Evolutionary conservation across 2,888 invertebrate genomes (phyloP), one percentile per base, ranked within the genome.

Genomic region (Papilio demoleus): DNA sequence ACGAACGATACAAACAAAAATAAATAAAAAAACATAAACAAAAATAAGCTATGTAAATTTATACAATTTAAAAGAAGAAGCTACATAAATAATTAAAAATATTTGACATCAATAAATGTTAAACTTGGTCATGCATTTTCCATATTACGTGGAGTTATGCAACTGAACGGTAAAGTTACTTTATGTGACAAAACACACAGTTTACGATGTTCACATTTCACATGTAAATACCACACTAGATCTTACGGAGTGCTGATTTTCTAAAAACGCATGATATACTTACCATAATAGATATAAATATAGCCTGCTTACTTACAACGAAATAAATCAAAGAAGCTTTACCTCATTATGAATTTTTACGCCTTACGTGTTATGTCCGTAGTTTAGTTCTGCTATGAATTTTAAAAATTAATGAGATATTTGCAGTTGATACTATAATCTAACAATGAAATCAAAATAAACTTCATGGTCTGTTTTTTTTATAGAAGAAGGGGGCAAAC

Each of bases 161-260:
- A 60, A 67, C 60, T 38, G 19, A 34, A 38, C 34, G 9, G 53
- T 64, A 53, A 64, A 4, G 63, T 53, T 22, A 50, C 47, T 47
- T 50, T 61, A 27, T 9, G 9, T 38, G 17, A 34, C 50, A n/a
- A 53, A 64, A 64, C 50, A 53, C 36, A 38, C 22, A 53, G 11
- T 50, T 64, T 53, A 61, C 17, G 40, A 24, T 47, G 24, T 53
- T 59, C 40, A 53, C 50, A 36, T 67, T 67, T 67, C 67, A 67
- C 67, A 67, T 27, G 40, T 31, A 27, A 61, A 61, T 67, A 61
- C 61, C 27, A 67, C 59, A n/a, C 36, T 66, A 59, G 12, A 24
- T 60, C 19, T 61, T 24, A 50, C 47, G n/a, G n/a, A 22, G 5
- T 14, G 17, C 14, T n/a, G 60, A 36, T 38, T 61, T 67, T 67